Percentiles rank a stretch among this genome's conserved stretches.
Evolutionary conservation across 2,888 invertebrate species (phyloP).

Genomic region (Blastobasis adustella): DNA sequence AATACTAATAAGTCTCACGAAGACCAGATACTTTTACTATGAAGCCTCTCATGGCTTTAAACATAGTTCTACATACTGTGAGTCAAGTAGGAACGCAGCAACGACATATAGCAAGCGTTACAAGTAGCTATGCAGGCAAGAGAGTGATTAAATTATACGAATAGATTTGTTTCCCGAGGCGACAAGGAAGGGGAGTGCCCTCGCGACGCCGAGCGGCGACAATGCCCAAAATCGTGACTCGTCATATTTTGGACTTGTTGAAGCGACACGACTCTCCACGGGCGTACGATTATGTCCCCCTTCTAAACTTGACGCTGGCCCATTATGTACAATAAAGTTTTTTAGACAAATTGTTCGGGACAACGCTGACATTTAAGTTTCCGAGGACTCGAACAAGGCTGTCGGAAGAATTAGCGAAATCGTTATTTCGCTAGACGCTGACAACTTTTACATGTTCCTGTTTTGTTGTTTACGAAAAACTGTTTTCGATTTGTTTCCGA

Average conservation of each 20-base stretch:
- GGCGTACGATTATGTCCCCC: slow-evolving; percentile 5
- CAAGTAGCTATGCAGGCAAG: too few species aligned
- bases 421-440: slow-evolving; percentile 3
- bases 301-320: slow-evolving; percentile 4
- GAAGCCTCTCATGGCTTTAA: too few species aligned
- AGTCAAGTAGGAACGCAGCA: too few species aligned
- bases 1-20: too few species aligned
- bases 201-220: background rate
- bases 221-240: slow-evolving; percentile 8
- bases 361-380: background rate
- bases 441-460: too few species aligned
- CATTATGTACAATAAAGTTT: slow-evolving; percentile 6
- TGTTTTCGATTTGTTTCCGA: too few species aligned
- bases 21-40: too few species aligned
- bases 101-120: too few species aligned
- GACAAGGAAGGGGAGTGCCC: background rate
- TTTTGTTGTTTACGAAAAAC: too few species aligned
- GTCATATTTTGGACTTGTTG: slow-evolving; percentile 11
- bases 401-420: background rate
- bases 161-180: background rate
- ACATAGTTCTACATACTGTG: too few species aligned
- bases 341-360: slow-evolving; percentile 5
- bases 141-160: background rate
- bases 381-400: background rate
- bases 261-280: slow-evolving; percentile 6